Conservation (phyloP, 2,797 vertebrate genomes). For the Poeciliopsis paucimaculata region DNA sequence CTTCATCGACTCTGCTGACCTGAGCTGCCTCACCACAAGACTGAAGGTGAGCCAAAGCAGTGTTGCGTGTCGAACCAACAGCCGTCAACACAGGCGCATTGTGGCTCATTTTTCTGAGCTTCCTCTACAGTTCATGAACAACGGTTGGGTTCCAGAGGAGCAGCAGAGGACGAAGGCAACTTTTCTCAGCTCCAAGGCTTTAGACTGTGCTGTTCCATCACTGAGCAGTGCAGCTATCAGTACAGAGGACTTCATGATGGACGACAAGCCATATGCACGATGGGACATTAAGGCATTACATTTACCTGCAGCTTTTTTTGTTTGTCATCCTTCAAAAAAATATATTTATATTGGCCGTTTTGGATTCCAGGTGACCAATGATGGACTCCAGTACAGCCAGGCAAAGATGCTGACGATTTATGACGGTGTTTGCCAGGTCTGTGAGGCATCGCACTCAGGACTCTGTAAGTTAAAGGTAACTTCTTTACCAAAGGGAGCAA, state of each 20-base stretch:
- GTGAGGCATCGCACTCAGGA: constrained; percentile 73
- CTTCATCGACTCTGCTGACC: constrained; percentile 72
- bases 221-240: constrained; percentile 70
- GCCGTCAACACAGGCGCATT: background rate
- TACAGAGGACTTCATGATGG: constrained; percentile 76
- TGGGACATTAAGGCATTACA: constrained; percentile 86
- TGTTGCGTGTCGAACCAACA: background rate
- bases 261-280: constrained; percentile 80
- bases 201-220: constrained; percentile 82
- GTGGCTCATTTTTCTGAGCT: background rate
- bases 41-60: constrained; percentile 70
- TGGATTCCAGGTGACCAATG: constrained; percentile 80
- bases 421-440: constrained; percentile 84
- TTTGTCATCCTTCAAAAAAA: background rate
- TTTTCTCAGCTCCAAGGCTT: constrained; percentile 82
- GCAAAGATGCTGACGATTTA: constrained; percentile 82
- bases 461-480: constrained; percentile 90
- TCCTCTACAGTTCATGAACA: constrained; percentile 70
- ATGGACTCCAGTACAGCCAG: constrained; percentile 82
- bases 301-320: background rate
- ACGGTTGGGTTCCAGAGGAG: constrained; percentile 77
- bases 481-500: constrained; percentile 6
- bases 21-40: constrained; percentile 78
- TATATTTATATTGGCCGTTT: constrained; percentile 30
- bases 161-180: constrained; percentile 78